phyloP scores from a whole-genome alignment of 2,113 vertebrate species.

The Oxyura jamaicensis region DNA sequence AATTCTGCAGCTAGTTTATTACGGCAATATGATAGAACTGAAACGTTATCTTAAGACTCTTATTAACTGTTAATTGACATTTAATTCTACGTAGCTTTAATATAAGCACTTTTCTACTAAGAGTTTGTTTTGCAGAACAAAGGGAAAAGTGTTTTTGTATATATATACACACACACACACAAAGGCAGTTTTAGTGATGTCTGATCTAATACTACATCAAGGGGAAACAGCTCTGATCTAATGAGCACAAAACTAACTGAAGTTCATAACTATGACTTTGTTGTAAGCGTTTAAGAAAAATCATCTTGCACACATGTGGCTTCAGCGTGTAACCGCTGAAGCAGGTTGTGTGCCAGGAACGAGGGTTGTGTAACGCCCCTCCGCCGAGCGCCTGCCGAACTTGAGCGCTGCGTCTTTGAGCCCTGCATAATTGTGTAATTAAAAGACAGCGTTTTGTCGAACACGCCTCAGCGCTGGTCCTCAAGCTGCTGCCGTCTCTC shows the following conservation, averaged over 20 bases:
- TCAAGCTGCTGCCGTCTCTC: neutral
- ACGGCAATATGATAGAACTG: neutral
- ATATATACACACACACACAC: neutral
- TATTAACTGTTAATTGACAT: constrained; percentile 31
- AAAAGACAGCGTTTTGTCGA: accelerated
- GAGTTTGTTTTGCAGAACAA: constrained; percentile 32
- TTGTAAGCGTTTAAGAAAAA: constrained; percentile 23
- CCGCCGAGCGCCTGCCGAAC: neutral
- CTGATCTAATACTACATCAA: neutral
- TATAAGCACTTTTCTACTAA: neutral
- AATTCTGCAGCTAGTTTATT: neutral
- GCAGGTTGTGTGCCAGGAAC: neutral
- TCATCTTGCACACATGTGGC: neutral
- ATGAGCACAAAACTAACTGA: neutral
- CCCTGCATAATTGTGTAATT: neutral
- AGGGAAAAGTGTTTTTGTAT: neutral
- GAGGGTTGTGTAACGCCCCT: neutral
- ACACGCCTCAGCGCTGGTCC: neutral
- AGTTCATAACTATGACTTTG: neutral
- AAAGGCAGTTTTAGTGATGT: neutral
- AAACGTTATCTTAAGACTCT: constrained; percentile 13
- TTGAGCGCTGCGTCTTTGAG: neutral
- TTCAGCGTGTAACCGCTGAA: neutral
- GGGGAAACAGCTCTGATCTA: constrained; percentile 41
- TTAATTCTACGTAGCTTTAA: constrained; percentile 17